Percentiles rank a stretch among this genome's conserved stretches.
These are phyloP conservation scores for Calliopum simillimum DNA, from an alignment of 2,888 invertebrate genomes.

Conservation along the genomic window DNA sequence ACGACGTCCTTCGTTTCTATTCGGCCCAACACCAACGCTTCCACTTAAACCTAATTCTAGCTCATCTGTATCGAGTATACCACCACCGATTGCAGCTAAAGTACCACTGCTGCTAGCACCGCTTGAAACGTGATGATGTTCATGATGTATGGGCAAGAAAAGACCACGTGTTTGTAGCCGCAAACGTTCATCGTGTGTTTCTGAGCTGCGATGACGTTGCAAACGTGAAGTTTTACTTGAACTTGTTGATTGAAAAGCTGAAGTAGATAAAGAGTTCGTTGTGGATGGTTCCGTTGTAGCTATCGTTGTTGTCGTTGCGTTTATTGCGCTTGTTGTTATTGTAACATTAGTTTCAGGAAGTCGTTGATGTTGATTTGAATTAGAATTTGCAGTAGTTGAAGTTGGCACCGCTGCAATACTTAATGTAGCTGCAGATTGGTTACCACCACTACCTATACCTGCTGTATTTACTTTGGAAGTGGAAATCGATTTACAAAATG, in stretches of 20 bases:
- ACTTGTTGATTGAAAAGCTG: slow-evolving; percentile 21
- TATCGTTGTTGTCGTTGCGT: slow-evolving; percentile 37
- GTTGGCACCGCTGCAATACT: slow-evolving; percentile 42
- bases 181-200: slow-evolving; percentile 64
- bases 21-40: slow-evolving; percentile 48
- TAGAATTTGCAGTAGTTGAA: slow-evolving; percentile 18
- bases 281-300: slow-evolving; percentile 13
- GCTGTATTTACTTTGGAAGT: slow-evolving; percentile 11
- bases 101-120: slow-evolving; percentile 22
- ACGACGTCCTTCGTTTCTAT: slow-evolving; percentile 43
- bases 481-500: slow-evolving; percentile 10
- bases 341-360: slow-evolving; percentile 18
- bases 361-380: slow-evolving; percentile 37
- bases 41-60: slow-evolving; percentile 54
- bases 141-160: slow-evolving; percentile 60
- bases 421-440: slow-evolving; percentile 6
- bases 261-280: slow-evolving; percentile 38
- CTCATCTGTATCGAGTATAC: slow-evolving; percentile 56
- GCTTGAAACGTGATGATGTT: slow-evolving; percentile 49
- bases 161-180: slow-evolving; percentile 59
- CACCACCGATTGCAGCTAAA: slow-evolving; percentile 47
- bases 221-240: slow-evolving; percentile 57
- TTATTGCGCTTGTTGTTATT: slow-evolving; percentile 34
- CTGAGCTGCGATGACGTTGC: slow-evolving; percentile 66
- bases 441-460: no score